These are phyloP conservation scores for Meteorus colon DNA, from an alignment of 2,888 invertebrate species.

Conservation along the genomic window DNA sequence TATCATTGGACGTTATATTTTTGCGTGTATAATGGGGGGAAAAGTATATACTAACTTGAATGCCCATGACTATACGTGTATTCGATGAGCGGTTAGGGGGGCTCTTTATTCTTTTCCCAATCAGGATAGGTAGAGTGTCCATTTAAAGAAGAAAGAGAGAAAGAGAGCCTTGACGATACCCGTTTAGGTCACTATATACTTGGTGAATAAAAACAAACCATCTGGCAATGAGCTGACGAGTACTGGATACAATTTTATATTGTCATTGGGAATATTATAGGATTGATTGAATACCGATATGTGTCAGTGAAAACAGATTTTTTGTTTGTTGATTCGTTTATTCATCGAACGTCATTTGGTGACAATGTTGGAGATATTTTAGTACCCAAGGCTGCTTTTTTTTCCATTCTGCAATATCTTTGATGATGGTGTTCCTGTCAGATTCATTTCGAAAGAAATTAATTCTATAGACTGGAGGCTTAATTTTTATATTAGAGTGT, in stretches of 20 bases:
- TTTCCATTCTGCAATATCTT: too few species aligned
- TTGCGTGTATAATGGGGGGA: neutral
- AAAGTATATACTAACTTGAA: neutral
- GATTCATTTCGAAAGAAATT: too few species aligned
- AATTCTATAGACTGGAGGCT: too few species aligned
- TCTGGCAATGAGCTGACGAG: constrained; percentile 31
- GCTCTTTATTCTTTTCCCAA: constrained; percentile 36
- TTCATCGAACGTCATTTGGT: too few species aligned
- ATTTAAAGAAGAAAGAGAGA: constrained; percentile 42
- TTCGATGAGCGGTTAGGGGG: constrained; percentile 11
- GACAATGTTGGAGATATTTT: too few species aligned
- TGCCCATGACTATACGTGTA: neutral
- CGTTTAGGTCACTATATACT: constrained; percentile 57
- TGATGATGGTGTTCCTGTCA: too few species aligned
- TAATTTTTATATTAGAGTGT: too few species aligned
- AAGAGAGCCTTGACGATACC: constrained; percentile 68
- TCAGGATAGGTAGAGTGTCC: constrained; percentile 28
- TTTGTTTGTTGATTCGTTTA: too few species aligned
- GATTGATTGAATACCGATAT: neutral
- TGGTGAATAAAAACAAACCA: constrained; percentile 31
- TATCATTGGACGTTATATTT: constrained; percentile 25
- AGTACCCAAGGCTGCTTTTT: too few species aligned
- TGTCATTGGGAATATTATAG: neutral
- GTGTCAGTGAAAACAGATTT: too few species aligned
- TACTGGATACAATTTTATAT: neutral